Evolutionary conservation across 2,113 vertebrate genomes (phyloP), one percentile per base, ranked within the genome.

Genomic region (Euleptes europaea): DNA sequence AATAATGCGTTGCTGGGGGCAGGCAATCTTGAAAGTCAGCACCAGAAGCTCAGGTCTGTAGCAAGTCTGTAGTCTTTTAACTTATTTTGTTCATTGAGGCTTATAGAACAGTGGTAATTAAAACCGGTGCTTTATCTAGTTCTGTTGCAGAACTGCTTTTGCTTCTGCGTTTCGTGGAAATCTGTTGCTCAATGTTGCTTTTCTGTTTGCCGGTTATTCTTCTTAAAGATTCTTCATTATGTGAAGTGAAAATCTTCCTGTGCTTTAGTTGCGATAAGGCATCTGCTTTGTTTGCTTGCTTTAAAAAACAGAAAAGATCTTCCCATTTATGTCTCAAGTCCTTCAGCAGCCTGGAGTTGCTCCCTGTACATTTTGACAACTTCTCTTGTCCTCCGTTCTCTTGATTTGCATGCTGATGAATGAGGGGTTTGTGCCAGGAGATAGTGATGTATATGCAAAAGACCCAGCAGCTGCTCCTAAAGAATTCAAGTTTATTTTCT

Each of bases 391-490:
- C 49, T 80, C 0, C 70, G 0, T 4, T 35, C 73, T 4, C 51
- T 38, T 5, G n/a, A 0, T 88, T 57, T 63, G 72, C 72, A 23
- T 66, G 57, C 54, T 0, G 2, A 2, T 92, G 84, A 88, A 88
- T 13, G 77, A 72, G 63, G 70, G 44, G 67, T 85, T 89, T 90
- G 89, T 93, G 80, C 82, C 42, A 63, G 21, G 15, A 57, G 78
- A 31, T 3, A 7, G 69, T 42, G 57, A 80, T 72, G 70, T 21
- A 47, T 26, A 76, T 71, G 49, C 78, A 83, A 86, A 90, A 87
- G 40, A 80, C 15, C 38, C 69, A 51, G 76, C 93, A 91, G 89
- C 88, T 92, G 88, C 67, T 26, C 65, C 76, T 92, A 47, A 84
- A 83, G 85, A 88, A 90, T 80, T 54, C 44, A 33, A n/a, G 33